Evolutionary conservation across 2,113 vertebrate genomes (phyloP).

Genomic region (Mus pahari): DNA sequence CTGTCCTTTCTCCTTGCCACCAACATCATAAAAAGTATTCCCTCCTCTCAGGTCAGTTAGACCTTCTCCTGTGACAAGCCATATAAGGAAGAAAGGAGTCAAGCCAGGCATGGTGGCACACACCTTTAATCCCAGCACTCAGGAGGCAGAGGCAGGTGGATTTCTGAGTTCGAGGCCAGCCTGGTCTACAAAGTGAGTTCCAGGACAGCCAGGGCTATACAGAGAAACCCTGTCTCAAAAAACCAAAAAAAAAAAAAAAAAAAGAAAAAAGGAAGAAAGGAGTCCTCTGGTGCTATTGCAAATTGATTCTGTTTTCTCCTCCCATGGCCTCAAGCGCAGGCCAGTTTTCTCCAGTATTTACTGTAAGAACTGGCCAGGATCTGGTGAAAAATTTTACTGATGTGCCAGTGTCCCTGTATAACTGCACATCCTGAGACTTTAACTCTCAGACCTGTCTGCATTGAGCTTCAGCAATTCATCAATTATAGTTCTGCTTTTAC

Average conservation of each 20-base stretch:
- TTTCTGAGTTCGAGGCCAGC: too few relatives aligned
- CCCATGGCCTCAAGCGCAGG: background rate
- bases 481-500: background rate
- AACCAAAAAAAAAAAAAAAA: too few relatives aligned
- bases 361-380: background rate
- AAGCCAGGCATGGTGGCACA: too few relatives aligned
- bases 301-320: background rate
- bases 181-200: too few relatives aligned
- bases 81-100: background rate
- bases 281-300: background rate
- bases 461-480: background rate
- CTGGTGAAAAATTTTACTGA: background rate
- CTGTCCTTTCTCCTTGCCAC: background rate
- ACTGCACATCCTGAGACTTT: background rate
- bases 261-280: background rate
- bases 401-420: fast-evolving
- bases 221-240: too few relatives aligned
- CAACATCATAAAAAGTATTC: background rate
- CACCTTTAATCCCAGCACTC: too few relatives aligned
- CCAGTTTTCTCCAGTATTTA: background rate
- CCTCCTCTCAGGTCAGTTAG: background rate
- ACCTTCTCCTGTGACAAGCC: background rate
- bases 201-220: too few relatives aligned
- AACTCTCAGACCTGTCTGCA: background rate
- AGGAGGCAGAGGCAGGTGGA: too few relatives aligned